Base-by-base conservation (phyloP, 2,888 invertebrate species). In the Melitaea athalia region DNA sequence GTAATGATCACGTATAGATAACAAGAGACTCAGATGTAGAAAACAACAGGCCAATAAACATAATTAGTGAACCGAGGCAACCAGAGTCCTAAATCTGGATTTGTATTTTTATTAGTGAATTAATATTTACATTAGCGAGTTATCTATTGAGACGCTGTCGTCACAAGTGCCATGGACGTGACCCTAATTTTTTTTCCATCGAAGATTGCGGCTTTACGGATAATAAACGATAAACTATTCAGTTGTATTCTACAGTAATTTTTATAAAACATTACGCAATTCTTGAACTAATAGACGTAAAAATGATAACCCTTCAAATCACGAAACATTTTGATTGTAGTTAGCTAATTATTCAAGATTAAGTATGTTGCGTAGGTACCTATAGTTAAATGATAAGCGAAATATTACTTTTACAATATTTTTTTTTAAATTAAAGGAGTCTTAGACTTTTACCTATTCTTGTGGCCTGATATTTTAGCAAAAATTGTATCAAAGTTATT, bases 101-200 rank as follows among this genome's bases (percentile, higher is more conserved):
- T 75, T 74, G 67, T 74, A 59, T 75, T 74, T 63, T 70, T 61
- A 64, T 70, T 57, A 63, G 62, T 55, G 52, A 64, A 49, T 69
- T 67, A 71, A 67, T 67, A 67, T 72, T 83, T 85, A 84, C 84
- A 70, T 70, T 63, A 70, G 57, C 55, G 43, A 70, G 57, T 74
- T 74, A 73, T 73, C 83, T 73, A 77, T 78, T 80, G 78, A 79
- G 79, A 76, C 74, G 77, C 76, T 79, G 47, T 55, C 68, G 78
- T 78, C 80, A 79, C 78, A 74, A 76, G 76, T 75, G 82, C 78
- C 84, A 83, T 76, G 83, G 81, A 78, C 83, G 70, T 75, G 78
- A 78, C 75, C 78, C 75, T 74, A 60, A 74, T 76, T 75, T 79
- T 72, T 70, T 73, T 70, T 69, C 59, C 65, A 57, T 64, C 49